These are phyloP conservation scores for Neodiprion fabricii DNA, from an alignment of 1,140 invertebrate genomes.

Conservation along the genomic window DNA sequence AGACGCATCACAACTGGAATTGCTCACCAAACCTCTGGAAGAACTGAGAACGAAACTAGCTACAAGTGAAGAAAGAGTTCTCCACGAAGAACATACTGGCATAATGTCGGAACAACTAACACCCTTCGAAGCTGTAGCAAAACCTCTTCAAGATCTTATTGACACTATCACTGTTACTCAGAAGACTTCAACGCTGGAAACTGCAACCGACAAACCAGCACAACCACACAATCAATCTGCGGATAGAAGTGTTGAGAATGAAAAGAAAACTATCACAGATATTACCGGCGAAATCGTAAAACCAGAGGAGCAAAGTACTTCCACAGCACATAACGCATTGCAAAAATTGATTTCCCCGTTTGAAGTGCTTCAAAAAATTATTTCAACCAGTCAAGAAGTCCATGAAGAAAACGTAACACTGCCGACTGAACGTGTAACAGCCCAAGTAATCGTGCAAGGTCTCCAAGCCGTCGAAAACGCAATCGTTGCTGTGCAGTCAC, in stretches of 20 bases:
- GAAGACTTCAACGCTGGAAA: neutral
- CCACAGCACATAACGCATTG: slow-evolving; percentile 22
- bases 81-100: neutral
- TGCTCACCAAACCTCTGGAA: slow-evolving; percentile 9
- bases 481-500: slow-evolving; percentile 45
- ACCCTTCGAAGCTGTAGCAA: slow-evolving; percentile 14
- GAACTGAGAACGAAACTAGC: neutral
- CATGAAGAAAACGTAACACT: slow-evolving; percentile 69
- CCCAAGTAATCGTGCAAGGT: slow-evolving; percentile 32
- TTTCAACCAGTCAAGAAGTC: slow-evolving; percentile 72
- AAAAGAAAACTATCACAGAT: slow-evolving; percentile 47
- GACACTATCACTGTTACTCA: neutral
- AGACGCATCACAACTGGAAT: neutral
- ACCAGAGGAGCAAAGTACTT: slow-evolving; percentile 46
- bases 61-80: slow-evolving; percentile 7
- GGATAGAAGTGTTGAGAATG: slow-evolving; percentile 38
- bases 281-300: slow-evolving; percentile 45
- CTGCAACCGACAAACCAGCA: neutral
- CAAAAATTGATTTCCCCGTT: slow-evolving; percentile 63
- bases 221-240: neutral
- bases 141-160: slow-evolving; percentile 9
- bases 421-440: slow-evolving; percentile 61
- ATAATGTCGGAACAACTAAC: neutral
- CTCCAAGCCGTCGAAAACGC: slow-evolving; percentile 62
- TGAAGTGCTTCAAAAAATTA: slow-evolving; percentile 67